phyloP scores from a whole-genome alignment of 2,888 invertebrate genomes.

The Geotrupes spiniger region DNA sequence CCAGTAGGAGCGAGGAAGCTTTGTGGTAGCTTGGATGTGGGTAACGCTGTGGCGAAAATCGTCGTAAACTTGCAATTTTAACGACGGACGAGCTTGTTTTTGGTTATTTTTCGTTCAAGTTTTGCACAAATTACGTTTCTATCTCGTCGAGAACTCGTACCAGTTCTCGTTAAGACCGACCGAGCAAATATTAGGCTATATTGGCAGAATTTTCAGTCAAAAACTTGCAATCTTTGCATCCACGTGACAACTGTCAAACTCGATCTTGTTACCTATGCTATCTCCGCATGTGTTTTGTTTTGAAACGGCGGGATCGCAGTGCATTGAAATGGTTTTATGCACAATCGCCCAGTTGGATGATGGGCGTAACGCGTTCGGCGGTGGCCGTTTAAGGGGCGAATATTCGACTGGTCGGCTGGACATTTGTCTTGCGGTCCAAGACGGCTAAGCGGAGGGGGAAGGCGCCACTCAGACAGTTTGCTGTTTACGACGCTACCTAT shows the following conservation, averaged over 20 bases:
- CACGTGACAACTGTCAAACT: slow-evolving; percentile 52
- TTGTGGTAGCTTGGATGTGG: background rate
- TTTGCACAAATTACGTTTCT: background rate
- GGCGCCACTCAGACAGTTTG: slow-evolving; percentile 47
- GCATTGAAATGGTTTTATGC: slow-evolving; percentile 52
- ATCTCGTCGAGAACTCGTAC: slow-evolving; percentile 5
- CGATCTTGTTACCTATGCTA: slow-evolving; percentile 51
- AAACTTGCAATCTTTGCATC: slow-evolving; percentile 34
- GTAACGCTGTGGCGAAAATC: background rate
- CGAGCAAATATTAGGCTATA: slow-evolving; percentile 4
- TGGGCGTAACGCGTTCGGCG: slow-evolving; percentile 22
- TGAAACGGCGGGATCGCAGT: slow-evolving; percentile 51
- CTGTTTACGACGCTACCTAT: slow-evolving; percentile 42
- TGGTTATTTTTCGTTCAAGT: too few relatives aligned
- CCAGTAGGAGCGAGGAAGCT: background rate
- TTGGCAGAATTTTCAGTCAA: slow-evolving; percentile 34
- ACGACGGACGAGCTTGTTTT: too few relatives aligned
- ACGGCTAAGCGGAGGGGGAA: slow-evolving; percentile 40
- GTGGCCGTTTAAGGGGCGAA: slow-evolving; percentile 26
- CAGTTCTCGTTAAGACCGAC: background rate
- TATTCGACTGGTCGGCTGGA: slow-evolving; percentile 42
- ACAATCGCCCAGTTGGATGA: slow-evolving; percentile 41
- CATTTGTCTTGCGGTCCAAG: slow-evolving; percentile 48
- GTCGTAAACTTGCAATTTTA: too few relatives aligned
- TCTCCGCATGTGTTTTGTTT: slow-evolving; percentile 53